These are phyloP conservation scores for Luscinia luscinia DNA, from an alignment of 2,797 vertebrate species.

Conservation along the genomic window DNA sequence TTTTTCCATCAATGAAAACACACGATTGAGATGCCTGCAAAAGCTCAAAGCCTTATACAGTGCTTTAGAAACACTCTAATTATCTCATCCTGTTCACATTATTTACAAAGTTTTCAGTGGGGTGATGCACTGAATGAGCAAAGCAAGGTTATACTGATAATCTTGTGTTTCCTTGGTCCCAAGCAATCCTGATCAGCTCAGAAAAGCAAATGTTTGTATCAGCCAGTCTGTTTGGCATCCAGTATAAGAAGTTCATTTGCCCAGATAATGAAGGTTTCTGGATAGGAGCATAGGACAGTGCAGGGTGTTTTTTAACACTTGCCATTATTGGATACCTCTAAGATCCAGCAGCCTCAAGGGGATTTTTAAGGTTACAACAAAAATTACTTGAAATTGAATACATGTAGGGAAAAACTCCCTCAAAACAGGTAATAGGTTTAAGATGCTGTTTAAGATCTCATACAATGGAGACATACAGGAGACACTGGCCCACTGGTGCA, in stretches of 20 bases:
- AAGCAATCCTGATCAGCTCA: neutral
- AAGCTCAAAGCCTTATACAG: neutral
- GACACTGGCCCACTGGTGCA: neutral
- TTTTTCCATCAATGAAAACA: neutral
- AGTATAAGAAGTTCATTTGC: neutral
- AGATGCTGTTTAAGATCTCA: neutral
- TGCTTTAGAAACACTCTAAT: neutral
- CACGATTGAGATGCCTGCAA: neutral
- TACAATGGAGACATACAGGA: fast-evolving
- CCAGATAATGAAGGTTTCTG: neutral
- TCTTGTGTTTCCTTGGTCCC: neutral
- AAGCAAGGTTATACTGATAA: neutral
- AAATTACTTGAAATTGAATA: neutral
- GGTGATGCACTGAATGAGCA: neutral
- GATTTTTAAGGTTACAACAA: neutral
- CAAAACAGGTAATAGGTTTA: neutral
- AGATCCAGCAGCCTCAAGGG: neutral
- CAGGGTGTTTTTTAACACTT: neutral
- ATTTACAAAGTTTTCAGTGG: conserved; percentile 13
- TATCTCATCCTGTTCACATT: neutral
- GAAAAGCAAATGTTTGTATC: neutral
- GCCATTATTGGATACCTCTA: neutral
- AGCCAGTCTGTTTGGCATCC: neutral
- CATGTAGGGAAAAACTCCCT: neutral
- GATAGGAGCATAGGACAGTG: neutral